Conservation (phyloP, 37 sponge, comb jelly and placozoan species). For the Beroe ovata region DNA sequence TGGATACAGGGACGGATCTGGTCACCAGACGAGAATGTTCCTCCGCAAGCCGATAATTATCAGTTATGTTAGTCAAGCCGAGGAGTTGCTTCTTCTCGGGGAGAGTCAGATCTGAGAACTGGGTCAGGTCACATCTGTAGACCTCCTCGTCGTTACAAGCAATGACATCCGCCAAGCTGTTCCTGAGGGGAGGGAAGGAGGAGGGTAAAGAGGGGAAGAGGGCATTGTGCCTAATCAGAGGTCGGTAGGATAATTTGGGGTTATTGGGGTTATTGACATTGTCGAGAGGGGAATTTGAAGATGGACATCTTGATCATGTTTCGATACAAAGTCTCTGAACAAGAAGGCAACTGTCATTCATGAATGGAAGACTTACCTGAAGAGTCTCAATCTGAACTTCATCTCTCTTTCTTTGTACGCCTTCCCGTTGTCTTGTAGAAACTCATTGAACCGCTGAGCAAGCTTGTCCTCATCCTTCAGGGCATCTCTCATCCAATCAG, state of each 20-base stretch:
- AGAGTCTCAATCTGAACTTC: slow-evolving; percentile 23
- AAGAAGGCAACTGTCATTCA: too few relatives aligned
- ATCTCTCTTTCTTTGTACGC: not conserved
- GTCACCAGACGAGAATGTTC: not conserved
- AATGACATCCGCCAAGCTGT: slow-evolving; percentile 1
- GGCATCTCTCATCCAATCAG: slow-evolving; percentile 3
- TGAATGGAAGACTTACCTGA: slow-evolving; percentile 45
- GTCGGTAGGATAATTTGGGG: too few relatives aligned
- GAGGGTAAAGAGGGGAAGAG: too few relatives aligned
- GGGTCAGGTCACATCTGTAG: slow-evolving; percentile 16
- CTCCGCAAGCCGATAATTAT: not conserved
- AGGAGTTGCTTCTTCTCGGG: slow-evolving; percentile 32
- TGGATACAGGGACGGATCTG: not conserved
- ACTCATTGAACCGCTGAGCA: not conserved
- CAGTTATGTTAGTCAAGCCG: slow-evolving; percentile 40
- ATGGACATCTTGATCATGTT: not conserved
- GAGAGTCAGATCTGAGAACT: slow-evolving; percentile 28
- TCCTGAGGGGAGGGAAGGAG: not conserved
- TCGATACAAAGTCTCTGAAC: not conserved
- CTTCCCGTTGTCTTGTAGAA: not conserved
- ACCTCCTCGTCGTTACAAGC: slow-evolving; percentile 39
- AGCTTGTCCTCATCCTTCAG: not conserved
- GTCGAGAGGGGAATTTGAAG: too few relatives aligned
- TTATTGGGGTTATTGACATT: too few relatives aligned
- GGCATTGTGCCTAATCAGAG: too few relatives aligned